Conservation (phyloP, 2,113 vertebrate species). For the Amia ocellicauda region DNA sequence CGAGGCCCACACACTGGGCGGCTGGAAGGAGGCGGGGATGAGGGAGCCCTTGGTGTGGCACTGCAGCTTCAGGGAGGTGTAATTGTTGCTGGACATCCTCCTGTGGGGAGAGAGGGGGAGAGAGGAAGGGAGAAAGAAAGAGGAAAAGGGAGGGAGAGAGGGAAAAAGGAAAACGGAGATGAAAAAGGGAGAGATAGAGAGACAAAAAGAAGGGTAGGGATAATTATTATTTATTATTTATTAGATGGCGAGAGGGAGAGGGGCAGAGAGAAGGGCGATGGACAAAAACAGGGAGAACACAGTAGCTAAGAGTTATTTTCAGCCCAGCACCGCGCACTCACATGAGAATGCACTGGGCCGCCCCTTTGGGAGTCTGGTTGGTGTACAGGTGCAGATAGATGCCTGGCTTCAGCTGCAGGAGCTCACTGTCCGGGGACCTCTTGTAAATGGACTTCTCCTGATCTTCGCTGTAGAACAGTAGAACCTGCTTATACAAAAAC, state of each 20-base stretch:
- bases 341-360: conserved; percentile 45
- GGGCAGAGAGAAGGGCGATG: neutral
- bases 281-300: neutral
- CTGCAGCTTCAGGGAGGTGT: conserved; percentile 54
- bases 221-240: neutral
- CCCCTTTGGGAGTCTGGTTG: conserved; percentile 67
- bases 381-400: conserved; percentile 78
- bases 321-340: conserved; percentile 33
- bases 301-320: too few species aligned
- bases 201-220: too few species aligned
- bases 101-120: conserved; percentile 27
- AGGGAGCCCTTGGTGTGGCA: conserved; percentile 60
- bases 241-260: neutral
- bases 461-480: conserved; percentile 64
- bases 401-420: conserved; percentile 69
- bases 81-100: neutral
- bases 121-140: too few species aligned
- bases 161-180: too few species aligned
- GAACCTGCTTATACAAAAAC: conserved; percentile 81
- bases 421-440: conserved; percentile 44
- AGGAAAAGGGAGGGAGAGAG: too few species aligned
- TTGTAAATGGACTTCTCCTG: conserved; percentile 67
- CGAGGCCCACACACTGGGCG: conserved; percentile 56
- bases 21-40: conserved; percentile 51
- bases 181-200: accelerated